Conservation (phyloP, 1,140 invertebrate genomes). For the Bursaphelenchus mucronatus region DNA sequence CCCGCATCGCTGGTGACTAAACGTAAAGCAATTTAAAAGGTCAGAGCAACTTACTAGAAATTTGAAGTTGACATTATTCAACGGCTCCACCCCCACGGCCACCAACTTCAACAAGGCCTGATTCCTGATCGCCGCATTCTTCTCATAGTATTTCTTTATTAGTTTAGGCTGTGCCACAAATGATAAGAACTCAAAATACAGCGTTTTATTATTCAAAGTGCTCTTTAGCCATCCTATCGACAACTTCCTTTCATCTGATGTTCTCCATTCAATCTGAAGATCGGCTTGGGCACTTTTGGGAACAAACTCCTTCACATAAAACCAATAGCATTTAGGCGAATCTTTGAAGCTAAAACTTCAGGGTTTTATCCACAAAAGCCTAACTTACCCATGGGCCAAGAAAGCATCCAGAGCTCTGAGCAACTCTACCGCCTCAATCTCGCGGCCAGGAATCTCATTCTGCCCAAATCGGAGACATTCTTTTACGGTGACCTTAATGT, state of each 20-base stretch:
- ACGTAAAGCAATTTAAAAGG: background rate
- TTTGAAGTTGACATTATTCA: constrained; percentile 1
- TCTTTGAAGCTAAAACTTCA: background rate
- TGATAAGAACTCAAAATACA: constrained; percentile 15
- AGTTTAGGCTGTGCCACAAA: constrained; percentile 6
- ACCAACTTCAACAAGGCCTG: constrained; percentile 10
- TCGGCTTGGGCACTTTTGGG: background rate
- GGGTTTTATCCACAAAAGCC: background rate
- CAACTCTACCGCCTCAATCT: background rate
- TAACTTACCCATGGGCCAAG: constrained; percentile 17
- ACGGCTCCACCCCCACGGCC: constrained; percentile 1
- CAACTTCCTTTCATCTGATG: constrained; percentile 1
- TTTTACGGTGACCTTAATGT: too few species aligned
- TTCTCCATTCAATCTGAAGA: constrained; percentile 11
- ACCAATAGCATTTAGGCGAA: constrained; percentile 12
- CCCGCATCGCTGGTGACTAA: constrained; percentile 1
- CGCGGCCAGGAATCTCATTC: too few species aligned
- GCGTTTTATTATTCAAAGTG: constrained; percentile 4
- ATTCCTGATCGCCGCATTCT: constrained; percentile 11
- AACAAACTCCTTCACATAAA: constrained; percentile 11
- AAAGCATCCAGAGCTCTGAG: constrained; percentile 11
- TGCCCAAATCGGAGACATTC: too few species aligned
- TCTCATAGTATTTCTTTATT: constrained; percentile 9
- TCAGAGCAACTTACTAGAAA: background rate
- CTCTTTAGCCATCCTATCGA: constrained; percentile 17